A percentile compares a stretch with the other conserved stretches of the same genome.
Conservation (phyloP, 2,888 invertebrate genomes). For the Epinotia ramella region DNA sequence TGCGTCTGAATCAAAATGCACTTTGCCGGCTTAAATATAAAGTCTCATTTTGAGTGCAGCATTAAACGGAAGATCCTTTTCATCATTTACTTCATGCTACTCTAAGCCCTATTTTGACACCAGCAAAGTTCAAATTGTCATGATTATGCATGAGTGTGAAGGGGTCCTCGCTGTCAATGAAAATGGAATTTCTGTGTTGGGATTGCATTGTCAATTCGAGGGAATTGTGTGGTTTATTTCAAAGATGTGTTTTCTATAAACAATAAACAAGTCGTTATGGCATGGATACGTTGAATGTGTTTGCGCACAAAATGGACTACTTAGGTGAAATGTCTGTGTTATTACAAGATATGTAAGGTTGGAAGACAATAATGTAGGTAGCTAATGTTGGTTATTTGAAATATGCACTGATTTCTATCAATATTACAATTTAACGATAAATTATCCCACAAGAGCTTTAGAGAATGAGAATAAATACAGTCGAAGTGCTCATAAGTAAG, state of each 20-base stretch:
- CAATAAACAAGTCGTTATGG: slow-evolving; percentile 37
- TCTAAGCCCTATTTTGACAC: slow-evolving; percentile 32
- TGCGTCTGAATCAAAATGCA: slow-evolving; percentile 32
- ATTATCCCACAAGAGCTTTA: too few species aligned
- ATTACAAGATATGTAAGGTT: slow-evolving; percentile 15
- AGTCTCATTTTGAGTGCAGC: slow-evolving; percentile 12
- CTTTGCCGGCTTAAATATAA: slow-evolving; percentile 24
- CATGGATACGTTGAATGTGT: slow-evolving; percentile 17
- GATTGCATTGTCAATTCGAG: slow-evolving; percentile 45
- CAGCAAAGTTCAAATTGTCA: slow-evolving; percentile 3
- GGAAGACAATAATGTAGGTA: not conserved
- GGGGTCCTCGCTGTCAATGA: slow-evolving; percentile 41
- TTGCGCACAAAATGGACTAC: slow-evolving; percentile 18
- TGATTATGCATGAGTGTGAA: slow-evolving; percentile 6
- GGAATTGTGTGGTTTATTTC: slow-evolving; percentile 44
- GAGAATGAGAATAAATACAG: too few species aligned
- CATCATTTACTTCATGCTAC: slow-evolving; percentile 13
- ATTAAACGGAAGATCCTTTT: slow-evolving; percentile 15
- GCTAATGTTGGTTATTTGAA: not conserved
- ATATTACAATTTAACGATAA: not conserved
- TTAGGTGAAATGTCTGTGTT: slow-evolving; percentile 22
- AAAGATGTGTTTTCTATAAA: slow-evolving; percentile 44
- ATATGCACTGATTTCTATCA: not conserved
- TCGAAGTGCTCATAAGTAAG: too few species aligned
- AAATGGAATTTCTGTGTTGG: slow-evolving; percentile 45